Percentiles rank a stretch among this genome's conserved stretches.
phyloP scores from a whole-genome alignment of 1,140 invertebrate genomes.

The Drosophila mauritiana region DNA sequence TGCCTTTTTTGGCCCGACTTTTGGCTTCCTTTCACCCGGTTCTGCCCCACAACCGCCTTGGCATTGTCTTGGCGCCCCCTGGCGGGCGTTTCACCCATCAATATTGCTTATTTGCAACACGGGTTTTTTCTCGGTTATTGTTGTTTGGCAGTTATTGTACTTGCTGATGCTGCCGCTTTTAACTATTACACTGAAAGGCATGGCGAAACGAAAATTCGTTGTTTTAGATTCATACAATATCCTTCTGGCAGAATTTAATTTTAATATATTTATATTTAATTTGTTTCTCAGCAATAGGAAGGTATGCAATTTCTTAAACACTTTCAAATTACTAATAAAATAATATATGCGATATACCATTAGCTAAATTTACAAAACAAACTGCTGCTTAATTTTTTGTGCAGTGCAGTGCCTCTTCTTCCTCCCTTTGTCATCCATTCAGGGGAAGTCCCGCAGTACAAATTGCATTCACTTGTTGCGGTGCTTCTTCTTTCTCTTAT shows the following conservation, averaged over 20 bases:
- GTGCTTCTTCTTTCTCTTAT: slow-evolving; percentile 32
- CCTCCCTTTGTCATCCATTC: slow-evolving; percentile 6
- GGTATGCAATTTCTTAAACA: too few species aligned
- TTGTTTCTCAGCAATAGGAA: too few species aligned
- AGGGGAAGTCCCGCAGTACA: slow-evolving; percentile 44
- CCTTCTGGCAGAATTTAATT: too few species aligned
- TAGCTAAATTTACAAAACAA: too few species aligned
- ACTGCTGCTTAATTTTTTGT: neutral
- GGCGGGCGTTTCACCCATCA: slow-evolving; percentile 64
- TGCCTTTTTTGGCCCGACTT: slow-evolving; percentile 52
- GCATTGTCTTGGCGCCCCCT: slow-evolving; percentile 52
- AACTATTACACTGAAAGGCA: slow-evolving; percentile 8
- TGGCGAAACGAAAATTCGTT: neutral
- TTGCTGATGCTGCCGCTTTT: slow-evolving; percentile 7
- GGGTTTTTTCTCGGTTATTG: slow-evolving; percentile 35
- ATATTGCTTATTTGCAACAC: slow-evolving; percentile 77
- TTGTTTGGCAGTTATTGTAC: slow-evolving; percentile 63
- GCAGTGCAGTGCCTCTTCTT: neutral
- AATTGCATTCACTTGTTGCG: slow-evolving; percentile 66
- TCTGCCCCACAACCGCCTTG: slow-evolving; percentile 22
- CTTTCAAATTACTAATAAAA: too few species aligned
- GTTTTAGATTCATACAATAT: neutral
- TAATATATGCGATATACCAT: too few species aligned
- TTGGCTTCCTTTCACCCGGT: slow-evolving; percentile 31
- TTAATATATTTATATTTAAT: too few species aligned